Percentiles rank a stretch among this genome's conserved stretches.
These are phyloP conservation scores for Arenaria interpres DNA, from an alignment of 2,113 vertebrate species.

Conservation along the genomic window DNA sequence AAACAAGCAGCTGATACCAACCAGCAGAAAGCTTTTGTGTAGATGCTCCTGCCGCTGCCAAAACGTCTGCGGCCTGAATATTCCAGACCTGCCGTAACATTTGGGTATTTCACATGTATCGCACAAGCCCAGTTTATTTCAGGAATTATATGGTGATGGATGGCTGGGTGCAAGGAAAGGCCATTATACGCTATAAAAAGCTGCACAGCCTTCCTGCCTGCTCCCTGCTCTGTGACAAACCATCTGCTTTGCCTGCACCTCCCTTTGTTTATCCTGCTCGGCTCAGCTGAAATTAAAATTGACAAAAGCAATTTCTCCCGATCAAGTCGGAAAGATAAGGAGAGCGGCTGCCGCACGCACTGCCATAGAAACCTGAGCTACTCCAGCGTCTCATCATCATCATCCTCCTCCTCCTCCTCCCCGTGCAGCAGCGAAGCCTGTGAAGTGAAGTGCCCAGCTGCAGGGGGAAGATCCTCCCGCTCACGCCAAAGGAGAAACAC, in stretches of 20 bases:
- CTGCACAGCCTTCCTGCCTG: constrained; percentile 34
- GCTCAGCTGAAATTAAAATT: constrained; percentile 68
- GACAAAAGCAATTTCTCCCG: constrained; percentile 61
- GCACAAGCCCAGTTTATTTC: constrained; percentile 19
- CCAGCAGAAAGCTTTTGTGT: background rate
- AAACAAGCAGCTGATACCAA: accelerated
- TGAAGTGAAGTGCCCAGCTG: constrained; percentile 7
- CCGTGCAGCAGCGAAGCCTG: background rate
- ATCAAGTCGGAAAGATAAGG: constrained; percentile 46
- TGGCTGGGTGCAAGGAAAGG: constrained; percentile 44
- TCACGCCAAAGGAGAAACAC: background rate
- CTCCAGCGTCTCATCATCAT: background rate
- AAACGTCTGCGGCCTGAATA: background rate
- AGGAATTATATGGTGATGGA: constrained; percentile 37
- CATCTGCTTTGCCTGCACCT: constrained; percentile 57
- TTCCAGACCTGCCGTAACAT: background rate
- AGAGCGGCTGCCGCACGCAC: background rate
- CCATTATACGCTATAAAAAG: constrained; percentile 52
- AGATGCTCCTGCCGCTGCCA: background rate
- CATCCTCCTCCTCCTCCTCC: constrained; percentile 5
- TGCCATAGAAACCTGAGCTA: constrained; percentile 46
- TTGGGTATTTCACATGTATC: background rate
- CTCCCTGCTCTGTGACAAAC: constrained; percentile 57
- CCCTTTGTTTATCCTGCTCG: constrained; percentile 50
- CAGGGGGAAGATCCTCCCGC: background rate